A percentile compares a stretch with the other conserved stretches of the same genome.
Conservation (phyloP, 2,797 vertebrate genomes). For the Poecile montanus region DNA sequence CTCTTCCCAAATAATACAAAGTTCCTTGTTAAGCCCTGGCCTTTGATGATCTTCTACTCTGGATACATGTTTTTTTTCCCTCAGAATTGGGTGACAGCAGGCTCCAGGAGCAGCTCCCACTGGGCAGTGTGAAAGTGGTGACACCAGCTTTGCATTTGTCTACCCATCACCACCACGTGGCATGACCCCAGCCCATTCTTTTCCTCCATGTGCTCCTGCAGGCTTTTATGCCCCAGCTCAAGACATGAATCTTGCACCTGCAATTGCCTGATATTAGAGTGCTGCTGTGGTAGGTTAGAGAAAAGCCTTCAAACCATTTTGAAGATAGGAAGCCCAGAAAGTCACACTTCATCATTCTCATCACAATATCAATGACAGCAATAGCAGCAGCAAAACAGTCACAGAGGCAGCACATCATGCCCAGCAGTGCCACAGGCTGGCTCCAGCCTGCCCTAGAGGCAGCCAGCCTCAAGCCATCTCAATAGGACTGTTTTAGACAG, state of each 20-base stretch:
- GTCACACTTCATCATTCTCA: neutral
- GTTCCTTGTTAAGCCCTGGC: neutral
- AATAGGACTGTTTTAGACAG: neutral
- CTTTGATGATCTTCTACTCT: neutral
- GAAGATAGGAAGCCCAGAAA: neutral
- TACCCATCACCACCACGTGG: neutral
- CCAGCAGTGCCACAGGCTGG: neutral
- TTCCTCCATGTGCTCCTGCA: neutral
- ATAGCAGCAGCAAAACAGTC: neutral
- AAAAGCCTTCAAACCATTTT: neutral
- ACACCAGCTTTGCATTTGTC: neutral
- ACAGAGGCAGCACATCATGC: neutral
- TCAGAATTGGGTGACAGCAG: neutral
- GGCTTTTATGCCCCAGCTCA: neutral
- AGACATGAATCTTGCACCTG: neutral
- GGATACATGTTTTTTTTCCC: neutral
- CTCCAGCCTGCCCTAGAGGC: neutral
- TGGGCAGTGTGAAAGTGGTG: rapidly evolving
- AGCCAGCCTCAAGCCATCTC: neutral
- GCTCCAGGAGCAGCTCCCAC: neutral
- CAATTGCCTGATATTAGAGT: neutral
- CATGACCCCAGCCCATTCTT: neutral
- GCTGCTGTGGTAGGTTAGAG: neutral
- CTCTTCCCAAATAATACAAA: neutral
- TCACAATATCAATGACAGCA: neutral